A percentile compares a stretch with the other conserved stretches of the same genome.
These are phyloP conservation scores for Sebastes taczanowskii DNA, from an alignment of 2,797 vertebrate species.

Conservation along the genomic window DNA sequence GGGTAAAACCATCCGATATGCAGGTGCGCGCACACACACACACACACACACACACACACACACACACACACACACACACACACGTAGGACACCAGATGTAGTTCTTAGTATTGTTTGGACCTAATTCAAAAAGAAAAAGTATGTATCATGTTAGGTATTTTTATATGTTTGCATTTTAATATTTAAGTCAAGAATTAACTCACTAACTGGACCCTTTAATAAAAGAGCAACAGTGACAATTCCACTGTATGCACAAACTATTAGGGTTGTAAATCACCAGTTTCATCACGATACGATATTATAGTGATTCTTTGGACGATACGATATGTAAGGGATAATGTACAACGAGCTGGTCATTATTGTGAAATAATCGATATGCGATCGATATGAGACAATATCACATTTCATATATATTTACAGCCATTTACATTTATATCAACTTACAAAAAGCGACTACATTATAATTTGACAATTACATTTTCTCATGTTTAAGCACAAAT, in stretches of 20 bases:
- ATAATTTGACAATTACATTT: too few species aligned
- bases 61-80: neutral
- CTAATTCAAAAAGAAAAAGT: neutral
- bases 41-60: neutral
- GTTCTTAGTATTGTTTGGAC: neutral
- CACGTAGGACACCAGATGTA: neutral
- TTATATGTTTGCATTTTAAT: neutral
- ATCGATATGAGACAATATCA: too few species aligned
- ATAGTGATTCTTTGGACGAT: too few species aligned
- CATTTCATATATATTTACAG: too few species aligned
- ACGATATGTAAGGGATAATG: too few species aligned
- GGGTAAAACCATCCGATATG: constrained; percentile 84
- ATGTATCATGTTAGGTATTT: neutral
- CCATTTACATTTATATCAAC: too few species aligned
- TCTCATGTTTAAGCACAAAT: too few species aligned
- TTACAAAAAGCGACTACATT: too few species aligned
- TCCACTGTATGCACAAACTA: neutral
- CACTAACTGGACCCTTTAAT: neutral
- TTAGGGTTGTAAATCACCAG: too few species aligned
- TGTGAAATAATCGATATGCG: too few species aligned
- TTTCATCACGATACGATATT: too few species aligned
- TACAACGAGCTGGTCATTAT: too few species aligned
- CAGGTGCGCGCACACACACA: constrained; percentile 72
- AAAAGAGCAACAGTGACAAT: neutral
- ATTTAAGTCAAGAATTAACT: neutral